Evolutionary conservation across 2,113 vertebrate species (phyloP).

Genomic region (Nesoenas mayeri): DNA sequence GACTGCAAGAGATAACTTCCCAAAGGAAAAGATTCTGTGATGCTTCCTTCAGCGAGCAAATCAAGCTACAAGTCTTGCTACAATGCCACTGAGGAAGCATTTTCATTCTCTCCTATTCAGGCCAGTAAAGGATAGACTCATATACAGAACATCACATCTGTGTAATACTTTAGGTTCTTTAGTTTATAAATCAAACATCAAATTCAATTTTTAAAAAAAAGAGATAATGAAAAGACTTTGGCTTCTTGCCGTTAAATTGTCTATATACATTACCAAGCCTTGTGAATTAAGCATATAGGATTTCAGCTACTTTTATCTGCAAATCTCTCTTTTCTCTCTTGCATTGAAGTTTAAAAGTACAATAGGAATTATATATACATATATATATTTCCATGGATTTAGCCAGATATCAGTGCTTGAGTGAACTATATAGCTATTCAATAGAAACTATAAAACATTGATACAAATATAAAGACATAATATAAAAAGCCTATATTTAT

Average conservation of each 20-base stretch:
- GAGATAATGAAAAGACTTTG: background rate
- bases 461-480: conserved; percentile 84
- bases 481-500: conserved; percentile 91
- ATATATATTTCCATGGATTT: conserved; percentile 63
- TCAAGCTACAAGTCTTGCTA: background rate
- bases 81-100: background rate
- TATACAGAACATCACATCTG: background rate
- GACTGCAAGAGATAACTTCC: background rate
- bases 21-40: background rate
- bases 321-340: conserved; percentile 31
- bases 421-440: conserved; percentile 88
- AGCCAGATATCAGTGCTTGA: conserved; percentile 95
- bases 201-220: background rate
- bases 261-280: background rate
- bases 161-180: background rate
- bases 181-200: conserved; percentile 11
- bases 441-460: conserved; percentile 82
- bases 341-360: conserved; percentile 62
- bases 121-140: background rate
- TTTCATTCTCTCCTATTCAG: background rate
- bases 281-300: conserved; percentile 19
- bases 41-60: conserved; percentile 4
- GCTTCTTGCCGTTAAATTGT: conserved; percentile 5
- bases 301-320: conserved; percentile 46
- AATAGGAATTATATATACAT: conserved; percentile 47